Conservation (phyloP, 37 sponge, comb jelly and placozoan genomes). For the Aplysina aerophoba region DNA sequence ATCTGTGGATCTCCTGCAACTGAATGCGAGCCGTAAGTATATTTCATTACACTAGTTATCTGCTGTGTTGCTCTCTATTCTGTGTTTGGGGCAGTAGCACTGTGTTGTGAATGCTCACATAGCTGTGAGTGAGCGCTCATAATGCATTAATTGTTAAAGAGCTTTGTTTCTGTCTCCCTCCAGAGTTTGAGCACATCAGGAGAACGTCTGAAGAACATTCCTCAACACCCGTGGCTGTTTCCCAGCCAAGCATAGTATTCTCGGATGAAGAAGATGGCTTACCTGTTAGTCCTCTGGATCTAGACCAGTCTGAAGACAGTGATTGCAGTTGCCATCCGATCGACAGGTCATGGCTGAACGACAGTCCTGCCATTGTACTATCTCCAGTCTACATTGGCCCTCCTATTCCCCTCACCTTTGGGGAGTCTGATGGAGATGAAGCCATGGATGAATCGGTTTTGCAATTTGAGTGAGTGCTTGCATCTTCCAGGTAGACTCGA, state of each 20-base stretch:
- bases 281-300: not conserved
- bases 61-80: no score
- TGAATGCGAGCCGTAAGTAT: no score
- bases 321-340: not conserved
- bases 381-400: conserved; percentile 55
- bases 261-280: conserved; percentile 12
- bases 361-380: conserved; percentile 39
- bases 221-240: no score
- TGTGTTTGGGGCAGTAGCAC: no score
- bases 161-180: no score
- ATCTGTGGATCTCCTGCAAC: no score
- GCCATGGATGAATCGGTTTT: conserved; percentile 3
- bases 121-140: no score
- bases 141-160: no score
- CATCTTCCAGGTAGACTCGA: no score
- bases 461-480: not conserved
- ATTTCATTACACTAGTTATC: no score
- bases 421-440: conserved; percentile 6
- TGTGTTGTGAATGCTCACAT: no score
- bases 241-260: not conserved
- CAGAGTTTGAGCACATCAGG: not conserved
- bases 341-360: conserved; percentile 23
- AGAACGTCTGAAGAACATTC: not conserved
- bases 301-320: conserved; percentile 6
- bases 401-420: conserved; percentile 63